Conservation (phyloP, 2,888 invertebrate genomes). For the Nebria brevicollis region DNA sequence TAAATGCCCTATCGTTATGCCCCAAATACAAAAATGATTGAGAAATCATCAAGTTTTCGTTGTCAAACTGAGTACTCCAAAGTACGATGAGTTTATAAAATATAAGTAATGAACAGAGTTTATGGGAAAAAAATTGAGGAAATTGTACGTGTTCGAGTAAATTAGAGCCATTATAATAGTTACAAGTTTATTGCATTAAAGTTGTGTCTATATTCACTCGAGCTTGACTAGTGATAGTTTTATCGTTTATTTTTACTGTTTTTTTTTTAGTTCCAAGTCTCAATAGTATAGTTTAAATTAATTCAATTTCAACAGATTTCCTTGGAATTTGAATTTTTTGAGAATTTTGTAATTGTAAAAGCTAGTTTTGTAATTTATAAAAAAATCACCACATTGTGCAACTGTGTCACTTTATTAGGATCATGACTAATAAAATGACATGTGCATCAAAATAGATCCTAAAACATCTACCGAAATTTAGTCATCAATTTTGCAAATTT, state of each 20-base stretch:
- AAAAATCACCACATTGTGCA: no score
- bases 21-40: conserved; percentile 9
- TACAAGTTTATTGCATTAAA: conserved; percentile 18
- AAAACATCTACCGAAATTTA: neutral
- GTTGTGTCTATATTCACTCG: neutral
- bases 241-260: neutral
- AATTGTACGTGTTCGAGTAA: neutral
- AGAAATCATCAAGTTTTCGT: neutral
- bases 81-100: no score
- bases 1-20: conserved; percentile 2
- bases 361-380: neutral
- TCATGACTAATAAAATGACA: no score
- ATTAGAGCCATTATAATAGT: neutral
- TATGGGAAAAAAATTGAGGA: neutral
- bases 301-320: neutral
- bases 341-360: neutral
- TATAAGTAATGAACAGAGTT: neutral
- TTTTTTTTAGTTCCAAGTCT: neutral
- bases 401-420: no score
- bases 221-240: conserved; percentile 1
- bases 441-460: no score
- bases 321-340: neutral
- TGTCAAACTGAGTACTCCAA: neutral
- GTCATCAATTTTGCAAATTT: neutral
- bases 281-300: neutral